These are phyloP conservation scores for Conops quadrifasciatus DNA, from an alignment of 2,888 invertebrate genomes.

Conservation along the genomic window DNA sequence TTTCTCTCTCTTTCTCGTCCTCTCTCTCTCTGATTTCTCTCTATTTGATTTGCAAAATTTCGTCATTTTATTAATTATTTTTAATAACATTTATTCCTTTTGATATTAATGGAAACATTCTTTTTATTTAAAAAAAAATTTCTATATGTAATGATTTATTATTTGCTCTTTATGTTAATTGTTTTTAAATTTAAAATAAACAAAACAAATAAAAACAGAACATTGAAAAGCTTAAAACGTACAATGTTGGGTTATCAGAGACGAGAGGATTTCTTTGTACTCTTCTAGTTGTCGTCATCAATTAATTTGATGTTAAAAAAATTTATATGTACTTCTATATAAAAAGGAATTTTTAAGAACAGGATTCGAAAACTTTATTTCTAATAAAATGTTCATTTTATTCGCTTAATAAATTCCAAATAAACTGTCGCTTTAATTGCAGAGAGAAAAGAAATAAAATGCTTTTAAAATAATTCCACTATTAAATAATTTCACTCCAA, in stretches of 20 bases:
- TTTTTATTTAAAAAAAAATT: conserved; percentile 22
- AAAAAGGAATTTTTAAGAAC: too few relatives aligned
- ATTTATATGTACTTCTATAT: too few relatives aligned
- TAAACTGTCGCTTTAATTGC: too few relatives aligned
- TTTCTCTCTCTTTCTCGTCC: conserved; percentile 48
- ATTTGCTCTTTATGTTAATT: not conserved
- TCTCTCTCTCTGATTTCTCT: conserved; percentile 44
- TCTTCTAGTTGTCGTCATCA: conserved; percentile 51
- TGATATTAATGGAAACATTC: not conserved
- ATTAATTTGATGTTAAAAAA: not conserved
- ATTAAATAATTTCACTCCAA: too few relatives aligned
- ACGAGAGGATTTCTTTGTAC: conserved; percentile 52
- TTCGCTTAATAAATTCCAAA: too few relatives aligned
- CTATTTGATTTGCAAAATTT: conserved; percentile 18
- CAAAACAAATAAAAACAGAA: too few relatives aligned
- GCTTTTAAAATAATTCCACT: too few relatives aligned
- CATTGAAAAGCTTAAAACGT: conserved; percentile 61
- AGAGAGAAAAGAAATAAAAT: too few relatives aligned
- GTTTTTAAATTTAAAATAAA: conserved; percentile 19
- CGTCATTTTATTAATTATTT: conserved; percentile 14
- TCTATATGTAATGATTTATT: too few relatives aligned
- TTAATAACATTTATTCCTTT: not conserved
- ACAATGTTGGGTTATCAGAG: conserved; percentile 61
- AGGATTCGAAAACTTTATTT: too few relatives aligned
- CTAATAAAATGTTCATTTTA: too few relatives aligned